Evolutionary conservation across 1,140 invertebrate species (phyloP), one percentile per base, ranked within the genome.

Genomic region (Dreissena rostriformis): DNA sequence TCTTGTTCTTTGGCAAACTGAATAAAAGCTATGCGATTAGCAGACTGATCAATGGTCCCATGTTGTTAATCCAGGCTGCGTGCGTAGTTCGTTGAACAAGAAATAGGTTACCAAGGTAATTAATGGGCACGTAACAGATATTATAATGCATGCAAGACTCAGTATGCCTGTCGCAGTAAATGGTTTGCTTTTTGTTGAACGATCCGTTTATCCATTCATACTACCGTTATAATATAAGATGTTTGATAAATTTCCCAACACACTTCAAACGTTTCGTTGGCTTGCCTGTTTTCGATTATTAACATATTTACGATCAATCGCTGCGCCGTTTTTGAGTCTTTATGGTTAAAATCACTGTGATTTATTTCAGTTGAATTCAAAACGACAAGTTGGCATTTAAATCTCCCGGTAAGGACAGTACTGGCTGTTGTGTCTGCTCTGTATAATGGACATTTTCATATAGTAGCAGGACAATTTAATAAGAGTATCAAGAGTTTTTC

Each of bases 11-110:
- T 89, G 11, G 93, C 92, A 19, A 93, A 87, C 8, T 94, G 85
- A 94, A 93, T 12, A 94, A 83, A 0, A 94, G 39, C 82, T 94
- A 93, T 1, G 91, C 93, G 17, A 92, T 53, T 65, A 94, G 88
- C 0, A 95, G 86, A 26, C 89, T 88, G 17, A 87, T 83, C 0
- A 93, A 91, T 1, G 94, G 86, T 19, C 91, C 93, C 71, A 94
- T 88, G 10, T 94, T 86, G 82, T 93, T 94, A 71, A 92, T 93
- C 92, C 94, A 1, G 94, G 94, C n/a, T 93, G 84, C 80, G 94
- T 94, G 57, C 92, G 87, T 65, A 94, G 82, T 68, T 92, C 92
- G 26, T 93, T 90, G 5, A 94, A 80, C 0, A 91, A 28, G 10
- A 86, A 53, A 73, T 93, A 94, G 2, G 93, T 87, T 7, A 89